Evolutionary conservation across 2,113 vertebrate genomes (phyloP).

Genomic region (Spheniscus mendiculus): DNA sequence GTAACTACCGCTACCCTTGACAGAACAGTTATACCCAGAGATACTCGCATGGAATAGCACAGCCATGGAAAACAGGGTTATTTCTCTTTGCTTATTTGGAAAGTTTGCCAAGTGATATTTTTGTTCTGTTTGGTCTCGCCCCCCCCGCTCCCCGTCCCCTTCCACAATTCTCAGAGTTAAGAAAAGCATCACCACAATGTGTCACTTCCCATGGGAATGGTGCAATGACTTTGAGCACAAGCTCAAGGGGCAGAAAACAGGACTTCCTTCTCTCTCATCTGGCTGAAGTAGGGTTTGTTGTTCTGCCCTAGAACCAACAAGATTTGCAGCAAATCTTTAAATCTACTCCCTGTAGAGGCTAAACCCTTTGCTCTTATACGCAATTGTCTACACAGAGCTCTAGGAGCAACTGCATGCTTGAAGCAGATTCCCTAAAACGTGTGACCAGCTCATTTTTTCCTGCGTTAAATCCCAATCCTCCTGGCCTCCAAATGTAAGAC

Average conservation of each 20-base stretch:
- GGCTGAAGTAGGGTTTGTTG: neutral
- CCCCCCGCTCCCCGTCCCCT: accelerated
- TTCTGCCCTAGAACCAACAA: neutral
- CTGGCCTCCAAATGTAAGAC: neutral
- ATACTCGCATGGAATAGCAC: neutral
- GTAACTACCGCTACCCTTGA: neutral
- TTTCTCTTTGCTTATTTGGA: slow-evolving; percentile 22
- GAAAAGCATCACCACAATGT: neutral
- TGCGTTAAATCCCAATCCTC: neutral
- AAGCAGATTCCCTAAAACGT: neutral
- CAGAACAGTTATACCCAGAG: neutral
- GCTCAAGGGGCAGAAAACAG: neutral
- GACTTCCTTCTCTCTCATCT: neutral
- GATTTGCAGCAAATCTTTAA: neutral
- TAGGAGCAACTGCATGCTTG: neutral
- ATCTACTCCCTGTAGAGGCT: neutral
- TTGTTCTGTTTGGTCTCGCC: neutral
- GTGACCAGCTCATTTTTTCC: neutral
- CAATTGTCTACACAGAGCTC: neutral
- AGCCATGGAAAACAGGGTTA: slow-evolving; percentile 31
- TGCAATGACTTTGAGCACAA: neutral
- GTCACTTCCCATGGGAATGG: neutral
- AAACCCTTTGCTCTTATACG: neutral
- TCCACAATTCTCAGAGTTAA: neutral
- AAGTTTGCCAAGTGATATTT: slow-evolving; percentile 57